Conservation (phyloP, 1,140 invertebrate species). For the Drosophila aff. region DNA sequence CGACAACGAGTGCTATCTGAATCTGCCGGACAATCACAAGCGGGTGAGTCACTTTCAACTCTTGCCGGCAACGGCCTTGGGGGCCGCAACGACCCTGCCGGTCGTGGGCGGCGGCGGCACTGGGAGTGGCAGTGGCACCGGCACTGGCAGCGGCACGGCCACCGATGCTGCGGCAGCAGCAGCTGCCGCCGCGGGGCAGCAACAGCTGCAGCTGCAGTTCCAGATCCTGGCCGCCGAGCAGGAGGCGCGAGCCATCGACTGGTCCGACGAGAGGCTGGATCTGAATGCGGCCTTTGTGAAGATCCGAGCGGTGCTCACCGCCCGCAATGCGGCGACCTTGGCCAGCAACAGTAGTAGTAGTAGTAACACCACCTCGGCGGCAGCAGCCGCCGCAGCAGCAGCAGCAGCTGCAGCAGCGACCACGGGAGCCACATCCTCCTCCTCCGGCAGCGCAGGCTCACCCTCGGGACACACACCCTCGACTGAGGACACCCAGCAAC, state of each 20-base stretch:
- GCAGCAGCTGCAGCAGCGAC: conserved; percentile 10
- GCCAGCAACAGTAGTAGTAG: conserved; percentile 31
- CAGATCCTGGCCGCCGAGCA: conserved; percentile 77
- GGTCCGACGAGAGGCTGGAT: conserved; percentile 76
- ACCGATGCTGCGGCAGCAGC: conserved; percentile 26
- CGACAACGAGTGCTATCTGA: conserved; percentile 98
- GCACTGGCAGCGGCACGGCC: background rate
- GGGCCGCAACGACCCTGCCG: conserved; percentile 85
- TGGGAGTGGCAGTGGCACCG: conserved; percentile 38
- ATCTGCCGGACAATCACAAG: conserved; percentile 97
- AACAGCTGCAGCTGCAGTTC: conserved; percentile 70
- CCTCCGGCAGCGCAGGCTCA: background rate
- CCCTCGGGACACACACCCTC: background rate
- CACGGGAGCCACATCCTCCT: conserved; percentile 11
- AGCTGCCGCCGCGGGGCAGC: conserved; percentile 45
- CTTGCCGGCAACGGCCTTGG: conserved; percentile 60
- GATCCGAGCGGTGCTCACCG: conserved; percentile 74
- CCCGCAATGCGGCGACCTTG: conserved; percentile 73
- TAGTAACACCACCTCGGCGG: conserved; percentile 7
- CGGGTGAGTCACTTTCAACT: conserved; percentile 91
- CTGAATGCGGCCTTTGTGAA: conserved; percentile 78
- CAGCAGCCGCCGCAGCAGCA: conserved; percentile 18
- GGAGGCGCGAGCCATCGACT: conserved; percentile 77
- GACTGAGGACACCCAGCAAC: background rate
- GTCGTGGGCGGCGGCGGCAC: conserved; percentile 86